Evolutionary conservation across 2,113 vertebrate genomes (phyloP), one percentile per base, ranked within the genome.

Genomic region (Erinaceus europaeus): DNA sequence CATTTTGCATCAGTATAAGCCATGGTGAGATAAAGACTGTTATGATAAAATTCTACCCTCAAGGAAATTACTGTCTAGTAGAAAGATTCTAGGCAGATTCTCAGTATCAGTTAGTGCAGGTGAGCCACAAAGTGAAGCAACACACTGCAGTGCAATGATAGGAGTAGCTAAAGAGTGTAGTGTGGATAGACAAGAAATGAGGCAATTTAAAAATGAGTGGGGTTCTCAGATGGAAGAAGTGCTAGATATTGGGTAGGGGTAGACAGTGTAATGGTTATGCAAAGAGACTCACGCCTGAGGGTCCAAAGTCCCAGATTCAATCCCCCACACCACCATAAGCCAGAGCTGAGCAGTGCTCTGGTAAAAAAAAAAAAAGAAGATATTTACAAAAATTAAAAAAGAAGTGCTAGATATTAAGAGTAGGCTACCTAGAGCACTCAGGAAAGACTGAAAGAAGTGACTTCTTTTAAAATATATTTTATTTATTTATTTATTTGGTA

Each of bases 221-320:
- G 65, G 23, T 69, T 89, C 52, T 92, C 69, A 53, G 34, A 87
- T 80, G 65, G 57, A 64, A 80, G 52, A 94, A 14, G 34, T 90
- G 29, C 17, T 68, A 29, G 46, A 7, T 81, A 48, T 73, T 86
- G 87, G 17, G 42, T 27, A 89, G 64, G 59, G 44, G 12, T n/a
- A 50, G 48, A 15, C 20, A 50, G 20, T 6, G 6, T n/a, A n/a
- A n/a, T n/a, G n/a, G n/a, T n/a, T n/a, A n/a, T n/a, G n/a, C n/a
- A n/a, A n/a, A n/a, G n/a, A n/a, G n/a, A n/a, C n/a, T n/a, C n/a
- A n/a, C n/a, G n/a, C n/a, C n/a, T n/a, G n/a, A n/a, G n/a, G n/a
- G n/a, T n/a, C n/a, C n/a, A n/a, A n/a, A n/a, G n/a, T n/a, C n/a
- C n/a, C n/a, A n/a, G n/a, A n/a, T n/a, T n/a, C n/a, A n/a, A n/a